phyloP scores from a whole-genome alignment of 1,140 invertebrate genomes.

The Magallana angulata region DNA sequence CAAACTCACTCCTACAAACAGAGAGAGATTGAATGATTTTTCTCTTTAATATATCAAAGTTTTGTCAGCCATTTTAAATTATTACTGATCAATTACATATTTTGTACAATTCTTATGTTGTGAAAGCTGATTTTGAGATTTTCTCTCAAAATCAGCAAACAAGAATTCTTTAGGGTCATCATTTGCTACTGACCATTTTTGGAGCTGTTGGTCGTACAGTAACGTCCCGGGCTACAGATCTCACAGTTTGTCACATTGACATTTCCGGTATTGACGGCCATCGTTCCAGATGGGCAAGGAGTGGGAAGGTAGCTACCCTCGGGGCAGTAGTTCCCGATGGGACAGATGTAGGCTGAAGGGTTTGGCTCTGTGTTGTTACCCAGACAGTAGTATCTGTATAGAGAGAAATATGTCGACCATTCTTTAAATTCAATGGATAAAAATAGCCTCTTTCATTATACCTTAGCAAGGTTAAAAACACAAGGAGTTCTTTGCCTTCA shows the following conservation, averaged over 20 bases:
- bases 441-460: too few relatives aligned
- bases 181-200: constrained; percentile 65
- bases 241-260: constrained; percentile 72
- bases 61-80: too few relatives aligned
- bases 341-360: constrained; percentile 69
- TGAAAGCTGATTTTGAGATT: too few relatives aligned
- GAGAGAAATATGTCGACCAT: too few relatives aligned
- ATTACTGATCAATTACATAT: too few relatives aligned
- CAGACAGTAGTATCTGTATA: constrained; percentile 75
- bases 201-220: constrained; percentile 75
- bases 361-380: constrained; percentile 72
- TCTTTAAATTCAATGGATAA: too few relatives aligned
- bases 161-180: too few relatives aligned
- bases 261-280: constrained; percentile 72
- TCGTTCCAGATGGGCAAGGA: constrained; percentile 74
- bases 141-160: too few relatives aligned
- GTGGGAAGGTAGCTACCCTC: constrained; percentile 72
- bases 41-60: too few relatives aligned
- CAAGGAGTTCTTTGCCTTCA: too few relatives aligned
- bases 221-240: constrained; percentile 75
- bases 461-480: too few relatives aligned
- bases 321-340: constrained; percentile 77
- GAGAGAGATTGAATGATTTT: not conserved
- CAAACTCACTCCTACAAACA: constrained; percentile 69
- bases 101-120: too few relatives aligned